phyloP scores from a whole-genome alignment of 2,888 invertebrate genomes.

The Mamestra brassicae region DNA sequence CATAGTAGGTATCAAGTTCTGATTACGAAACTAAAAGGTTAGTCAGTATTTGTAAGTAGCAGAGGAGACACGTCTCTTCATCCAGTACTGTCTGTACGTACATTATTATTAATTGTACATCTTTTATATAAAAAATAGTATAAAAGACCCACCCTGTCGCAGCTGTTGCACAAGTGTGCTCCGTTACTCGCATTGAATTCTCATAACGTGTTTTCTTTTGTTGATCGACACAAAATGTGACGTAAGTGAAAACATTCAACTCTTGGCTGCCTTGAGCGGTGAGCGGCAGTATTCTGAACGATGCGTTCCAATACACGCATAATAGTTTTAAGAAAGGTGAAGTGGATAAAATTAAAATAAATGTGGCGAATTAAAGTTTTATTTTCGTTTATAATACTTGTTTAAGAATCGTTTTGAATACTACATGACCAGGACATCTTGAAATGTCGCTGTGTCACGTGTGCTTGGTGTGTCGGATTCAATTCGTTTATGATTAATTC shows the following conservation, averaged over 20 bases:
- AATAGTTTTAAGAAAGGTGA: background rate
- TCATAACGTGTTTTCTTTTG: conserved; percentile 67
- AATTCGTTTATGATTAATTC: background rate
- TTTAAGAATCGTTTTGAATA: background rate
- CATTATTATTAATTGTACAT: conserved; percentile 48
- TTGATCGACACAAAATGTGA: conserved; percentile 68
- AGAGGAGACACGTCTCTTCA: conserved; percentile 49
- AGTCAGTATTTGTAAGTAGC: conserved; percentile 44
- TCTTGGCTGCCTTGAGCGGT: conserved; percentile 36
- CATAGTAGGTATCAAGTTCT: conserved; percentile 3
- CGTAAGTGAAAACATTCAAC: conserved; percentile 63
- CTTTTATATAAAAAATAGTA: conserved; percentile 37
- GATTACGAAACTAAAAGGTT: conserved; percentile 33
- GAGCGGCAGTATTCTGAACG: conserved; percentile 28
- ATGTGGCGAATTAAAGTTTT: background rate
- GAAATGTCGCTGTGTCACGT: background rate
- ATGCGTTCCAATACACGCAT: conserved; percentile 52
- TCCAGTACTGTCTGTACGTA: conserved; percentile 50
- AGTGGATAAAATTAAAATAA: background rate
- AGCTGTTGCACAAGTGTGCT: conserved; percentile 60
- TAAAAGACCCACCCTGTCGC: conserved; percentile 48
- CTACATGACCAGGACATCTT: background rate
- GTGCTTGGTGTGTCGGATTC: background rate
- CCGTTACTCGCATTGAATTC: conserved; percentile 55
- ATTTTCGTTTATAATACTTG: background rate